These are phyloP conservation scores for Calyptommatus sinebrachiatus DNA, from an alignment of 2,113 vertebrate species.

Conservation along the genomic window DNA sequence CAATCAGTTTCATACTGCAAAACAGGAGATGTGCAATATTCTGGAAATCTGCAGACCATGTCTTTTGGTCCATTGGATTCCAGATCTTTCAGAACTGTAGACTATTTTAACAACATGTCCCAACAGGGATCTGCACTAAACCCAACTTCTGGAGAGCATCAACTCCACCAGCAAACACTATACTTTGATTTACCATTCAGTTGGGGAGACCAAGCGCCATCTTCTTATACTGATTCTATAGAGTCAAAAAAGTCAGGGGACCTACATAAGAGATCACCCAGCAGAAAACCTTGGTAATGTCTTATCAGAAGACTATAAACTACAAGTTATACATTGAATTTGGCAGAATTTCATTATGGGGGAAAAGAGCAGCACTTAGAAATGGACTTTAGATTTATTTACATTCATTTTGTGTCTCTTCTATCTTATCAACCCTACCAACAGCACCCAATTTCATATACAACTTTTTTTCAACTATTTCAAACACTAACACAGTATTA, in stretches of 20 bases:
- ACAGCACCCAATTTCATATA: not conserved
- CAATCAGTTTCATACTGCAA: fast-evolving
- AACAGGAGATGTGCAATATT: not conserved
- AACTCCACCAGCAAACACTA: slow-evolving; percentile 24
- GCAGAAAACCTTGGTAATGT: not conserved
- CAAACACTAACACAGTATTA: not conserved
- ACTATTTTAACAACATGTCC: fast-evolving
- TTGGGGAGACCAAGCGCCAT: slow-evolving; percentile 62
- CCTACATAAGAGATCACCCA: not conserved
- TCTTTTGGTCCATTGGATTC: not conserved
- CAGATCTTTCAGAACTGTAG: not conserved
- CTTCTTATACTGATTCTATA: slow-evolving; percentile 54
- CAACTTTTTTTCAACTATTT: not conserved
- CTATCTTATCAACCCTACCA: not conserved
- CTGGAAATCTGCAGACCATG: fast-evolving
- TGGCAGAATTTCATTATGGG: not conserved
- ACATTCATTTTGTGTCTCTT: not conserved
- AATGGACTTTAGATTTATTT: not conserved
- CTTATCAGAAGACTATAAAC: not conserved
- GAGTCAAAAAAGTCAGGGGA: slow-evolving; percentile 57
- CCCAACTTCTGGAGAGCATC: not conserved
- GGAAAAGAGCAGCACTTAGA: not conserved
- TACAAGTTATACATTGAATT: not conserved
- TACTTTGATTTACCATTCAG: slow-evolving; percentile 68
- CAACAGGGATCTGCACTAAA: not conserved